Evolutionary conservation across 2,888 invertebrate species (phyloP), one percentile per base, ranked within the genome.

Genomic region (Operophtera brumata): DNA sequence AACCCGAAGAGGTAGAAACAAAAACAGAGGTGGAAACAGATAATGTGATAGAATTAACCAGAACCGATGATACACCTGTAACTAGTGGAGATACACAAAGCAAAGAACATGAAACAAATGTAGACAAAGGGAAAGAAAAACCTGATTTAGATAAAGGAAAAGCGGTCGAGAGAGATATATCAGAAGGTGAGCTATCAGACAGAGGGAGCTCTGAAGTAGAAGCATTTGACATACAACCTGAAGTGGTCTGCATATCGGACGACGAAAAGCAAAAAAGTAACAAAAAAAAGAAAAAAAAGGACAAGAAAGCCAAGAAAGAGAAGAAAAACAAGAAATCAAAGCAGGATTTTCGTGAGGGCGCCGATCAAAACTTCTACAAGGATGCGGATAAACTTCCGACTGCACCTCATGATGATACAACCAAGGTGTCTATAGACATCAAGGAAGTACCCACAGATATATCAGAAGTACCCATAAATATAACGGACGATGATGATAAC

Each of bases 241-340:
- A 92, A 77, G 86, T 92, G 0, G 84, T 92, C 2, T 90, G 89
- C 14, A 92, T 93, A 58, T 90, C 90, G 1, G 90, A 90, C 36
- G 89, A 90, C 1, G 87, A 89, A 35, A 66, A 63, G 26, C 71
- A 71, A 47, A 79, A 71, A 52, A 67, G 70, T 20, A 77, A 78
- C 32, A 81, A 81, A 57, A 83, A 82, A 48, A 81, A 80, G 57
- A 78, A 82, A 48, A 86, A 87, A 57, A 91, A 85, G 74, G 87
- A 72, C 62, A 91, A 72, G 73, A 91, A 77, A 73, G 71, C 59
- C 55, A 90, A 76, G 65, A 81, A 78, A 55, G 73, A 71, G 1
- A 82, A 84, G 49, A 83, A 79, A 48, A 57, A 62, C 6, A 83
- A 81, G 49, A 82, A 77, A 50, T 65, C 67, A 0, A 73, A 76